Percentiles rank a stretch among this genome's conserved stretches.
These are phyloP conservation scores for Aspidiotus destructor DNA, from an alignment of 2,888 invertebrate genomes.

Conservation along the genomic window DNA sequence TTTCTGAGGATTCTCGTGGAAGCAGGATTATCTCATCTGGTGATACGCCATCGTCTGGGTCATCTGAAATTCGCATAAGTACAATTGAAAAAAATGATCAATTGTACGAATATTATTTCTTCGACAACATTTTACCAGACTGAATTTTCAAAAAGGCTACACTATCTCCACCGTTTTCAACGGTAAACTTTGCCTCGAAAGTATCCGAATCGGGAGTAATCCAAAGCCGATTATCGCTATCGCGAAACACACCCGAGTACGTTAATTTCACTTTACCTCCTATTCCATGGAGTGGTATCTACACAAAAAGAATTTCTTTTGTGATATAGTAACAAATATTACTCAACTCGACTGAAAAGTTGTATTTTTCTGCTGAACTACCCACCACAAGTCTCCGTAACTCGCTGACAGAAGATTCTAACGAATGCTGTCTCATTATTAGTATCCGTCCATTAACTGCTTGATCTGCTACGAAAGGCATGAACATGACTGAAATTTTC, in stretches of 20 bases:
- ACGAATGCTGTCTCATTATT: constrained; percentile 24
- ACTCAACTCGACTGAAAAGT: neutral
- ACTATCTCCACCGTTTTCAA: constrained; percentile 34
- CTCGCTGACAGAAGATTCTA: constrained; percentile 22
- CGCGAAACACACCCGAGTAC: constrained; percentile 29
- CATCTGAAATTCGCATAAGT: constrained; percentile 9
- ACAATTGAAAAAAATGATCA: neutral
- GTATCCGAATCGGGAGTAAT: constrained; percentile 33
- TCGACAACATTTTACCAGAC: constrained; percentile 19
- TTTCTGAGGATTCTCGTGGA: constrained; percentile 21
- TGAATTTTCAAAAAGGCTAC: constrained; percentile 33
- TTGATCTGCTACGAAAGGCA: constrained; percentile 33
- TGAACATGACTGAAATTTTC: constrained; percentile 34
- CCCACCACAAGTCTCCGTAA: constrained; percentile 32
- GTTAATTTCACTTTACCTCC: constrained; percentile 19
- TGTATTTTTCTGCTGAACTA: neutral
- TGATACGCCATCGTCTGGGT: constrained; percentile 17
- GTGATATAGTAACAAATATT: neutral
- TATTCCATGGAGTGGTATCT: constrained; percentile 33
- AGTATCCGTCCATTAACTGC: constrained; percentile 32
- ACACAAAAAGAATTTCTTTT: neutral
- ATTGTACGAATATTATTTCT: neutral
- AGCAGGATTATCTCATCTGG: constrained; percentile 24
- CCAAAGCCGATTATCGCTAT: constrained; percentile 34
- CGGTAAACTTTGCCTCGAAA: constrained; percentile 31